Conservation (phyloP, 1,140 invertebrate species). For the Acromyrmex heyeri region DNA sequence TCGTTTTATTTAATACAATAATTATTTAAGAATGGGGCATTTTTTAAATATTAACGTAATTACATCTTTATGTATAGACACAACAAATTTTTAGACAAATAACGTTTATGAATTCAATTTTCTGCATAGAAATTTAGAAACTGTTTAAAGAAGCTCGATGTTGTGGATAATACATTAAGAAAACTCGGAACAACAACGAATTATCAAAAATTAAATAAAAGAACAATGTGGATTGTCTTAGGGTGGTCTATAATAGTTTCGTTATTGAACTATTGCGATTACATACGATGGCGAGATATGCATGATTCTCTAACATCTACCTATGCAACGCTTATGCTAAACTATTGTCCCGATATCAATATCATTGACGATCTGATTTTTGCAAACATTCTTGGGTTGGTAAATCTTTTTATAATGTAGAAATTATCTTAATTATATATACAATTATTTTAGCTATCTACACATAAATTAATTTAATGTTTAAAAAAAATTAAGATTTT, state of each 20-base stretch:
- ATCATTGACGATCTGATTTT: conserved; percentile 33
- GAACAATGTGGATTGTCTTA: neutral
- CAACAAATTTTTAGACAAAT: neutral
- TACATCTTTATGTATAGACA: neutral
- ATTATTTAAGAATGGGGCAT: neutral
- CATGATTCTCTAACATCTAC: neutral
- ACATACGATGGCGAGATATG: neutral
- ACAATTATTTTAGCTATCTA: neutral
- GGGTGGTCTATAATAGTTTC: neutral
- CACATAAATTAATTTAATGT: neutral
- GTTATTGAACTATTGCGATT: conserved; percentile 17
- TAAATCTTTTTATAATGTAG: neutral
- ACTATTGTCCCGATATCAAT: neutral
- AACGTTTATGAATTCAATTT: neutral
- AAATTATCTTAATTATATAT: neutral
- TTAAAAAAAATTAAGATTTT: neutral
- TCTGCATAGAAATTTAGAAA: conserved; percentile 26
- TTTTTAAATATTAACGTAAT: neutral
- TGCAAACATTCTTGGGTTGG: conserved; percentile 21
- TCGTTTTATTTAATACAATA: neutral
- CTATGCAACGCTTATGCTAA: neutral
- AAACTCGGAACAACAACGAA: neutral
- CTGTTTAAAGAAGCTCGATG: conserved; percentile 14
- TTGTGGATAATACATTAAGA: conserved; percentile 26
- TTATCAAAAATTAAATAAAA: conserved; percentile 23